A percentile compares a stretch with the other conserved stretches of the same genome.
Evolutionary conservation across 2,888 invertebrate species (phyloP).

Genomic region (Bellardia pandia): DNA sequence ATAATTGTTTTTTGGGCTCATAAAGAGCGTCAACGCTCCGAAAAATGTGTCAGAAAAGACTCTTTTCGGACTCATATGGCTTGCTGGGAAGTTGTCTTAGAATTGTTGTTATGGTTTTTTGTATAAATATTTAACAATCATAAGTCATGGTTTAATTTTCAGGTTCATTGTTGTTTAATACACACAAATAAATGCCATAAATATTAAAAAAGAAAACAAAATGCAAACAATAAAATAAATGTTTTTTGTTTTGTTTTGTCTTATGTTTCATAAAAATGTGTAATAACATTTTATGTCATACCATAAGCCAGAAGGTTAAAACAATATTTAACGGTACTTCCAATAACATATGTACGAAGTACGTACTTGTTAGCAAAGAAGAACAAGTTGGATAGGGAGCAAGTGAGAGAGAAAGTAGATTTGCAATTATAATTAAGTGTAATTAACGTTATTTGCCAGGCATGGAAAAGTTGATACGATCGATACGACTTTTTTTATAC

Average conservation of each 20-base stretch:
- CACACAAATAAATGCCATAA: neutral
- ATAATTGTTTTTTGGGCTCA: no score
- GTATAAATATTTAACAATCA: conserved; percentile 28
- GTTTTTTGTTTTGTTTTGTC: neutral
- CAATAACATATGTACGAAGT: no score
- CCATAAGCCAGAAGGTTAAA: conserved; percentile 10
- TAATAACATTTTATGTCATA: conserved; percentile 6
- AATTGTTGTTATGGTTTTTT: neutral
- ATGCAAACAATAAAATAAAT: conserved; percentile 9
- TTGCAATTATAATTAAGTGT: no score
- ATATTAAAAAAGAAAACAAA: neutral
- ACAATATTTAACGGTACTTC: conserved; percentile 5
- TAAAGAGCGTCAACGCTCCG: no score
- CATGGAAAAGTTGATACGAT: no score
- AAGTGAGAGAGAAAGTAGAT: no score
- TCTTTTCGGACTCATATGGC: no score
- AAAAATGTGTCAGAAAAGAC: no score
- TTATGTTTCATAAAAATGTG: conserved; percentile 28
- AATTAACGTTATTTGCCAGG: no score
- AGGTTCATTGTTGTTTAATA: conserved; percentile 52
- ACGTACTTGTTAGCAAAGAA: no score
- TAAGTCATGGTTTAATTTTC: conserved; percentile 56
- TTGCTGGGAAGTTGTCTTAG: conserved; percentile 13
- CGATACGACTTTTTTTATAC: no score
- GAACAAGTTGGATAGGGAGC: no score